Percentiles rank a stretch among this genome's conserved stretches.
Evolutionary conservation across 2,888 invertebrate genomes (phyloP).

Genomic region (Drosophila yooni): DNA sequence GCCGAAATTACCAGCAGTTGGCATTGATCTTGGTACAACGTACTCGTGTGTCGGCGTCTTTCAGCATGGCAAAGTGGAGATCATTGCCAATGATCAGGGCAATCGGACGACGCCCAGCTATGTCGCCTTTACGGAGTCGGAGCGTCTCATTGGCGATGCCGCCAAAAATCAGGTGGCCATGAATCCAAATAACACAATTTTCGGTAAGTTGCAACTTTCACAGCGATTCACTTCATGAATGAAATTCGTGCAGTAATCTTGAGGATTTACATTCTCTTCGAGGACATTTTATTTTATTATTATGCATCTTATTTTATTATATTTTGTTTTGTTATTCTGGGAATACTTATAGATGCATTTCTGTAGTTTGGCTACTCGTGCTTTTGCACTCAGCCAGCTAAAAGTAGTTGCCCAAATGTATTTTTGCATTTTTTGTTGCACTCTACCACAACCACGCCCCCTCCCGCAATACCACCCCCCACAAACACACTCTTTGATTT

Average conservation of each 20-base stretch:
- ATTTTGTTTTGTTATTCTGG: conserved; percentile 53
- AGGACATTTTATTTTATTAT: conserved; percentile 10
- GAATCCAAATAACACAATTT: conserved; percentile 96
- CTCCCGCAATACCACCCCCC: neutral
- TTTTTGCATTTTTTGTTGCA: conserved; percentile 38
- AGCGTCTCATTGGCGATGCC: conserved; percentile 93
- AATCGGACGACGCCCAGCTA: conserved; percentile 91
- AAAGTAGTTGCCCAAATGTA: conserved; percentile 48
- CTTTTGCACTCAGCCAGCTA: conserved; percentile 36
- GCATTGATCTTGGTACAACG: conserved; percentile 94
- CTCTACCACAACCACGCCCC: conserved; percentile 2
- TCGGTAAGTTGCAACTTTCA: conserved; percentile 90
- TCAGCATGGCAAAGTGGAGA: conserved; percentile 94
- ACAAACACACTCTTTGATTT: conserved; percentile 5
- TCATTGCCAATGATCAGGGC: conserved; percentile 93
- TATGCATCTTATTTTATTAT: conserved; percentile 7
- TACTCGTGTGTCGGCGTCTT: conserved; percentile 97
- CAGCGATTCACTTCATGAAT: conserved; percentile 55
- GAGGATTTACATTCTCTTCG: neutral
- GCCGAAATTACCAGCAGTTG: conserved; percentile 85
- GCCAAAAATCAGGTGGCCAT: conserved; percentile 95
- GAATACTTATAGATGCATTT: conserved; percentile 21
- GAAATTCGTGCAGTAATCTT: conserved; percentile 34
- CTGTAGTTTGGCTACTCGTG: conserved; percentile 12
- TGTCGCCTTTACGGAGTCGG: conserved; percentile 94